These are phyloP conservation scores for Clivina fossor DNA, from an alignment of 2,888 invertebrate species.

Conservation along the genomic window DNA sequence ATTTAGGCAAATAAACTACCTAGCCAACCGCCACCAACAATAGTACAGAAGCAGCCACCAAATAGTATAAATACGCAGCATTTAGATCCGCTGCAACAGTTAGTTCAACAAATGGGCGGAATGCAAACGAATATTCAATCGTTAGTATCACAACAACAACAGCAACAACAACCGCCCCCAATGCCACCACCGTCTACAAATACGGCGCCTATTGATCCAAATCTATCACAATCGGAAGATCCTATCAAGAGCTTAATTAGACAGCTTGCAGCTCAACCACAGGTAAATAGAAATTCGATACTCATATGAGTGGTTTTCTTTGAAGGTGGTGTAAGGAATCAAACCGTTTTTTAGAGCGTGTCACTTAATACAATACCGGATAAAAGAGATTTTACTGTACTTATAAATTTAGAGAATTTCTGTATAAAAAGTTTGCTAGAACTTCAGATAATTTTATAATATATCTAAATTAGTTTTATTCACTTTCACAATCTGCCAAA, in stretches of 20 bases:
- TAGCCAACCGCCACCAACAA: slow-evolving; percentile 42
- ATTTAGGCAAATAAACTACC: slow-evolving; percentile 50
- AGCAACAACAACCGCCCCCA: slow-evolving; percentile 43
- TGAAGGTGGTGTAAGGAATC: too few relatives aligned
- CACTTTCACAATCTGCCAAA: too few relatives aligned
- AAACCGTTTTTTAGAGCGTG: too few relatives aligned
- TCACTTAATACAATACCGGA: too few relatives aligned
- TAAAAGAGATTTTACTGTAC: too few relatives aligned
- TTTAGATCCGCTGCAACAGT: slow-evolving; percentile 57
- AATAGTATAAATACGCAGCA: slow-evolving; percentile 44
- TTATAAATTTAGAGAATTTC: too few relatives aligned
- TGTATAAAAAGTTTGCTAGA: too few relatives aligned
- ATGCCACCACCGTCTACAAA: slow-evolving; percentile 36
- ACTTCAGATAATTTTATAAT: too few relatives aligned
- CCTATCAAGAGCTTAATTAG: slow-evolving; percentile 57
- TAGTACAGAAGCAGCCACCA: slow-evolving; percentile 48
- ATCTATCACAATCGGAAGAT: slow-evolving; percentile 49
- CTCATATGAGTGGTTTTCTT: too few relatives aligned
- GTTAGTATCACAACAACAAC: slow-evolving; percentile 45
- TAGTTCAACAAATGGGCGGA: slow-evolving; percentile 58
- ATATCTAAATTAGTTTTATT: too few relatives aligned
- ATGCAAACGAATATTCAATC: slow-evolving; percentile 49
- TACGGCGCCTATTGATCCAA: slow-evolving; percentile 24
- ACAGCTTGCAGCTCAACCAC: slow-evolving; percentile 52
- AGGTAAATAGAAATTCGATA: too few relatives aligned